Evolutionary conservation across 2,113 vertebrate genomes (phyloP), one percentile per base, ranked within the genome.

Genomic region (Tyto alba): DNA sequence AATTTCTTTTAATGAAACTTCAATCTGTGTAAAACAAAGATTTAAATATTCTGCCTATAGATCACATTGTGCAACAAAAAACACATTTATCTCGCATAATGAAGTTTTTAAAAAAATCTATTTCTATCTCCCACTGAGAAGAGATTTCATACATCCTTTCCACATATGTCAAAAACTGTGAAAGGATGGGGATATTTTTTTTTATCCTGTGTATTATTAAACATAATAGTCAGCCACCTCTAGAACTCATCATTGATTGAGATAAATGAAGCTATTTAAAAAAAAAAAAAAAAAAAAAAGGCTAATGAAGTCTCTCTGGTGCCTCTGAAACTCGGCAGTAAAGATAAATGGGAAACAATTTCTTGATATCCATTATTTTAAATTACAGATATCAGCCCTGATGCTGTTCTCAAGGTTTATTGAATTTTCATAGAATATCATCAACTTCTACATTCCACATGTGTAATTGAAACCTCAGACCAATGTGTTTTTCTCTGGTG

Each of bases 331-430:
- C 97, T 97, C 95, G 23, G 98, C 98, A 98, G 97, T 98, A 98
- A 98, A 99, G 98, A 98, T 96, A 98, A 98, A 99, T 98, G 98
- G 98, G 98, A 97, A 98, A 98, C 98, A 98, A 98, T 99, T 98
- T 98, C 97, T 98, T 97, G 98, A 97, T 97, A 93, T 97, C 98
- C 97, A 98, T 98, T 98, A 98, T 97, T 96, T 98, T 98, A 98
- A 98, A 98, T 99, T 98, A 99, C 98, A 98, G 96, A 98, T 98
- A 98, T 97, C 96, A 96, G 97, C 96, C 68, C 83, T 90, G 96
- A 97, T 96, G 97, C 97, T 87, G 95, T 96, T 98, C 98, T 96
- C 97, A 95, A 96, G 98, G 96, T 96, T 98, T 98, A 98, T 98
- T 97, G 98, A 97, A 97, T 98, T 98, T 98, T 97, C 95, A 89